phyloP scores from a whole-genome alignment of 2,888 invertebrate genomes.

The Nemurella pictetii region DNA sequence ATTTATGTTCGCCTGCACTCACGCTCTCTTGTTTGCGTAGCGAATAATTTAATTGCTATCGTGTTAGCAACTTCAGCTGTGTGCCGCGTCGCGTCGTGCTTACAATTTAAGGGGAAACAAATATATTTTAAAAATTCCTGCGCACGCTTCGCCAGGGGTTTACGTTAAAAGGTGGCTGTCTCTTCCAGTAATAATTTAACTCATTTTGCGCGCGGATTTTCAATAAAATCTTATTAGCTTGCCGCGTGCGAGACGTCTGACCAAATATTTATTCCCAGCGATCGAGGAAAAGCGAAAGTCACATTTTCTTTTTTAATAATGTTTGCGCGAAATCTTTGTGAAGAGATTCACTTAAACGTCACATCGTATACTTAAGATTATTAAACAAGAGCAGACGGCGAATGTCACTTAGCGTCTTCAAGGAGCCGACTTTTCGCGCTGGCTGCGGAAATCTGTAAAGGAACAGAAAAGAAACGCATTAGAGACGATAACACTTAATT shows the following conservation, averaged over 20 bases:
- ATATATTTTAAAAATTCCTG: neutral
- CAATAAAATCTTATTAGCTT: neutral
- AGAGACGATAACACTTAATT: constrained; percentile 7
- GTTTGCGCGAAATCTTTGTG: neutral
- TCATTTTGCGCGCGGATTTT: neutral
- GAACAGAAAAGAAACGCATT: constrained; percentile 28
- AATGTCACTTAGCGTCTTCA: constrained; percentile 5
- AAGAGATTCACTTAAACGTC: constrained; percentile 9
- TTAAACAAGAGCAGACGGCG: constrained; percentile 24
- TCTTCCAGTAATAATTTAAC: neutral
- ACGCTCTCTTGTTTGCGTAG: neutral
- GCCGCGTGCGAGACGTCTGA: neutral
- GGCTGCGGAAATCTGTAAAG: constrained; percentile 33
- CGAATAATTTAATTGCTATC: neutral
- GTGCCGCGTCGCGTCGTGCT: neutral
- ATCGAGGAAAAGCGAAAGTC: neutral
- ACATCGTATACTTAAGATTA: neutral
- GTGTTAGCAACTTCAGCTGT: neutral
- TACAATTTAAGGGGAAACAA: neutral
- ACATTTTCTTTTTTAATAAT: neutral
- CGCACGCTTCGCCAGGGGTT: neutral
- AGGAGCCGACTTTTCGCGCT: constrained; percentile 41
- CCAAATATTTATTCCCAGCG: neutral
- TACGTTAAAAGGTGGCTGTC: neutral
- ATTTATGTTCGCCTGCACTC: neutral